Percentiles rank a stretch among this genome's conserved stretches.
Evolutionary conservation across 2,797 vertebrate species (phyloP).

Genomic region (Sarcophilus harrisii): DNA sequence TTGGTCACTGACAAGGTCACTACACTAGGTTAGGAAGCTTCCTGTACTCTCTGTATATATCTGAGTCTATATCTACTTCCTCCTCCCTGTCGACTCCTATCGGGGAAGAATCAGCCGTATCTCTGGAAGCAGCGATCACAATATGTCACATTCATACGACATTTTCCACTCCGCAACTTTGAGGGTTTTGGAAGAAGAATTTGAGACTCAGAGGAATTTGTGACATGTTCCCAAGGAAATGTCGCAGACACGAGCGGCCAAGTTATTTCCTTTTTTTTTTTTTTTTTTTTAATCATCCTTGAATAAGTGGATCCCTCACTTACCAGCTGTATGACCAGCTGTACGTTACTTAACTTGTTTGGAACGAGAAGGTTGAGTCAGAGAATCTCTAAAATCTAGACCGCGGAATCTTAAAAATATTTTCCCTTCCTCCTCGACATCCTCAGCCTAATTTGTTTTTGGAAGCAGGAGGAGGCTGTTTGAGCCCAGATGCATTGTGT

Average conservation of each 20-base stretch:
- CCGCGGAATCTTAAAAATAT: conserved; percentile 3
- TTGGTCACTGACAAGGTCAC: background rate
- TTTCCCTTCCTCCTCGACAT: conserved; percentile 5
- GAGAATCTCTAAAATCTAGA: conserved; percentile 7
- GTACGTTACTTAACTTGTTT: background rate
- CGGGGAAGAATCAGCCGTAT: background rate
- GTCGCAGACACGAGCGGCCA: background rate
- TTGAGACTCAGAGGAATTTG: background rate
- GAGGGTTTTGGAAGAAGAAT: background rate
- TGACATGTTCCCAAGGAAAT: background rate
- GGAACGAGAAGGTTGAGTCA: background rate
- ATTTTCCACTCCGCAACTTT: background rate
- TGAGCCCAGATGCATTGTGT: background rate
- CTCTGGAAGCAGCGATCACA: background rate
- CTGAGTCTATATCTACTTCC: background rate
- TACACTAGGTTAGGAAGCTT: background rate
- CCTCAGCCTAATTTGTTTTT: background rate
- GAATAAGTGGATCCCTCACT: background rate
- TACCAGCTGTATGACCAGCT: background rate
- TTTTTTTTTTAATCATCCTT: background rate
- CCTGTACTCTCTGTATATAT: background rate
- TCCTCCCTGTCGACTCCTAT: background rate
- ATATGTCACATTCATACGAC: background rate
- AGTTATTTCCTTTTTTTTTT: background rate
- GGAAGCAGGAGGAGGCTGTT: background rate